Base-by-base conservation (phyloP, 2,797 vertebrate genomes). In the Hybognathus amarus region DNA sequence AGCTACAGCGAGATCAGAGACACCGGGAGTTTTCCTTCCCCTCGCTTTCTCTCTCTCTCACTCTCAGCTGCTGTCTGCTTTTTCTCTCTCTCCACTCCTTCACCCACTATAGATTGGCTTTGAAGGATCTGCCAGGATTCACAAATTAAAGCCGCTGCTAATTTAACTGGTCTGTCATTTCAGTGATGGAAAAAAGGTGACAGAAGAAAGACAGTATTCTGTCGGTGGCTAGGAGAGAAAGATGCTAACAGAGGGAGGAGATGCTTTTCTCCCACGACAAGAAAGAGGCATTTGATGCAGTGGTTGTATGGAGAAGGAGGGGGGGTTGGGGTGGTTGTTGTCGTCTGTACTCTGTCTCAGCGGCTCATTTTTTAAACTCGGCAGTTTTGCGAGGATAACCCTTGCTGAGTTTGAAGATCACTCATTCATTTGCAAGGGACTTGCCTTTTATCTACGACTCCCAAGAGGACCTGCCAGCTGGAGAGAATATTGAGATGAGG, bases 131-230 rank as follows among this genome's bases (percentile, higher is more conserved):
- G 92, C 91, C 91, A 93, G 91, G 84, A 91, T 10, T 76, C 67
- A 70, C 88, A 88, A 93, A 92, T 94, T 93, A 93, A 92, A 88
- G 87, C 85, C 86, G 90, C 90, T 90, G 90, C 90, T 94, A 91
- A 94, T 92, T 92, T 88, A 89, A 89, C 74, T 69, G 86, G 85
- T 82, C 85, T 87, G 90, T 84, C 70, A 42, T 84, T 84, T 87
- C 81, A 70, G 71, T 68, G 50, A 27, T 40, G 11, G 70, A 13
- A 67, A 70, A 75, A 66, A 74, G 66, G 67, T 64, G 74, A 86
- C 64, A 77, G 73, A 61, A 81, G 24, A 84, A 86, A 80, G 74
- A 59, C 17, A n/a, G 9, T 4, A 47, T 74, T 79, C 52, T 80
- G 69, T 75, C n/a, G 11, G 50, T 52, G 33, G 24, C 8, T 69